Base-by-base conservation (phyloP, 2,888 invertebrate species). In the Vandiemenella viatica region DNA sequence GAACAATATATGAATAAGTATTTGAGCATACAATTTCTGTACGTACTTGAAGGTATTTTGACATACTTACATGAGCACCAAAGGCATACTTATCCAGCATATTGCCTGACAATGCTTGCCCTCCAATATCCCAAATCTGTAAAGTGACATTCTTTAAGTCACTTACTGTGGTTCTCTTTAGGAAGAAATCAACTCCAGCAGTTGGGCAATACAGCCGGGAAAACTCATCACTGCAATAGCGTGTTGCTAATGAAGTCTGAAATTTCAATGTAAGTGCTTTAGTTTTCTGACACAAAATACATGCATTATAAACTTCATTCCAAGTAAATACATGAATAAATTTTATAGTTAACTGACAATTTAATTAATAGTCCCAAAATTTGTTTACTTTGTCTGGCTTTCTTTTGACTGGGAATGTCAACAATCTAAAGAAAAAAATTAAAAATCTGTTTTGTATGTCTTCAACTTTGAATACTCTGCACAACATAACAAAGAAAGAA, bases 111-210 rank as follows among this genome's bases (percentile, higher is more conserved):
- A 86, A 67, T 32, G 86, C 79, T 55, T 79, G 77, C 17, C 91
- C 90, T 41, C 87, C 85, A 48, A 91, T 77, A 65, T 92, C 91
- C 71, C 88, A 88, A 22, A 92, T 73, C 63, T 86, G 79, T 46
- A 88, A 64, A 20, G 80, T 77, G 43, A 83, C 76, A 58, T 77
- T 73, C 46, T 70, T 69, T 15, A 63, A 64, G 58, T 73, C 73
- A 51, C 78, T 73, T 43, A 81, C 59, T 51, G 69, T 65, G 38
- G 79, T 67, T 59, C 79, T 70, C 61, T 80, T 80, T 43, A 80
- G 68, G 60, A 77, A 80, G 65, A 84, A 83, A 61, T 85, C 83
- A 10, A 83, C 73, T 1, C 83, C 84, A 21, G 78, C 67, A 1
- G 83, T 83, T 55, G 80, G 78, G 62, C 70, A 70, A 57, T 75